These are phyloP conservation scores for Montipora foliosa DNA, from an alignment of 64 coral and sea anemone species.

Conservation along the genomic window DNA sequence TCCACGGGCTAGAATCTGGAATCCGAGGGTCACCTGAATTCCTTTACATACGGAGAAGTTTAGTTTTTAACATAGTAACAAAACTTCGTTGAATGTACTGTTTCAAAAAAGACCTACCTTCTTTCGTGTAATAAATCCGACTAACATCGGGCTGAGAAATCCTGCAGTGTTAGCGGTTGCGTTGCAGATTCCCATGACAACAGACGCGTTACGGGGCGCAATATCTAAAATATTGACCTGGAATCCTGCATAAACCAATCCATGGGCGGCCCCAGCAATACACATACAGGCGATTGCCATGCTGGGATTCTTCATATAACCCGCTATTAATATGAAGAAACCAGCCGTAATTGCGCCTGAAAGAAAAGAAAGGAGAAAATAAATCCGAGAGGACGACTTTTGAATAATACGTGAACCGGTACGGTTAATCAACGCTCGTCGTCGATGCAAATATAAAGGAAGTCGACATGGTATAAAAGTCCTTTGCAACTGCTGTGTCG, in stretches of 20 bases:
- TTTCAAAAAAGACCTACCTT: slow-evolving; percentile 46
- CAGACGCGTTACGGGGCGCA: slow-evolving; percentile 75
- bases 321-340: slow-evolving; percentile 72
- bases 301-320: slow-evolving; percentile 56
- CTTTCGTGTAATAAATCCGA: slow-evolving; percentile 81
- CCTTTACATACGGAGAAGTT: no score
- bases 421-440: no score
- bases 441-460: no score
- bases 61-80: no score
- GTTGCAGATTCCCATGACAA: slow-evolving; percentile 92
- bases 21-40: no score
- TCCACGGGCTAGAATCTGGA: no score
- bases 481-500: no score
- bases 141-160: slow-evolving; percentile 89
- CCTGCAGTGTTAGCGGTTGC: slow-evolving; percentile 77
- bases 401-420: no score
- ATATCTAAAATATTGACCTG: slow-evolving; percentile 97
- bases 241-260: slow-evolving; percentile 86
- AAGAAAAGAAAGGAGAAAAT: neutral
- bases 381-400: no score
- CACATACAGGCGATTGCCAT: slow-evolving; percentile 68
- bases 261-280: slow-evolving; percentile 60
- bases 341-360: slow-evolving; percentile 56
- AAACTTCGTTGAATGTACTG: neutral
- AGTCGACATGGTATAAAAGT: no score